phyloP scores from a whole-genome alignment of 2,113 vertebrate species.

The Pteruthius melanotis region DNA sequence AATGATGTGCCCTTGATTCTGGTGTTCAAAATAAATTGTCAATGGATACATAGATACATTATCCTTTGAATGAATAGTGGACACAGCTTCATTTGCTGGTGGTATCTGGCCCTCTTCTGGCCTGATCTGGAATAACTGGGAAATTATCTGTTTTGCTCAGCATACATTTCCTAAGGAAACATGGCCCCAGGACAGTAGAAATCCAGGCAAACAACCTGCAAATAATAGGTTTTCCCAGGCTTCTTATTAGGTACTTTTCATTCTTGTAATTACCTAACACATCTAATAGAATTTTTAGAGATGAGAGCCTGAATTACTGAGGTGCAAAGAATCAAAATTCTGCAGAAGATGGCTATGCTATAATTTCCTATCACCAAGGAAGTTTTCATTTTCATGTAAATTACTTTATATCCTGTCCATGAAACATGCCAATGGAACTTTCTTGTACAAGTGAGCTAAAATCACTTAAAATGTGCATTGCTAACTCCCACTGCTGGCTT shows the following conservation, averaged over 20 bases:
- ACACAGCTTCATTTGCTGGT: neutral
- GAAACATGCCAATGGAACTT: neutral
- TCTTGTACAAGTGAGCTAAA: neutral
- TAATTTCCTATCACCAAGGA: neutral
- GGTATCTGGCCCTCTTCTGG: neutral
- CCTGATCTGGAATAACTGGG: neutral
- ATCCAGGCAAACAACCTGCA: neutral
- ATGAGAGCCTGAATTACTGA: neutral
- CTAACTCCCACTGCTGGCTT: neutral
- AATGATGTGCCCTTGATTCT: neutral
- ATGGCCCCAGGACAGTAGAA: neutral
- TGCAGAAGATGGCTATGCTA: neutral
- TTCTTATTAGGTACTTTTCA: neutral
- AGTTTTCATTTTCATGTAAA: neutral
- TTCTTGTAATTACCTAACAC: neutral
- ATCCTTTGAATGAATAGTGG: neutral
- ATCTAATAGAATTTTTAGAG: neutral
- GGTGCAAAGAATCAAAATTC: neutral
- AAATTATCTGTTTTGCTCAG: neutral
- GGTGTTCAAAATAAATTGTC: neutral
- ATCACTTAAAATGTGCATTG: rapidly evolving
- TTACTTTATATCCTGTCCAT: neutral
- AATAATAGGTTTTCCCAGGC: neutral
- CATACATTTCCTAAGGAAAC: neutral
- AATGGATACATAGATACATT: rapidly evolving